Base-by-base conservation (phyloP, 1,140 invertebrate species). In the Hyposmocoma kahamanoa region DNA sequence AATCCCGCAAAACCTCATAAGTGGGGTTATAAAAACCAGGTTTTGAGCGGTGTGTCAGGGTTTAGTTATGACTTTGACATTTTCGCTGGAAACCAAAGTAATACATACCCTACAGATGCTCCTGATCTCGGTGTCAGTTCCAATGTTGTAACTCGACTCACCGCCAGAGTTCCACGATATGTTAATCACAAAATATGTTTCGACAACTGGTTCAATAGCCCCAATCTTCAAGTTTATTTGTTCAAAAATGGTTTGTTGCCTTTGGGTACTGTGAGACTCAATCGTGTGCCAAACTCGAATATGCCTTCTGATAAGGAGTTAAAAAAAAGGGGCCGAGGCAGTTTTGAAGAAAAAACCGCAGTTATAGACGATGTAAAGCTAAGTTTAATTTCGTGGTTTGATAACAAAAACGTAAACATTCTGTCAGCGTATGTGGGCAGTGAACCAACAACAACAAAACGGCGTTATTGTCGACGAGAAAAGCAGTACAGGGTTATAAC, bases 161-260 rank as follows among this genome's bases (percentile, higher is more conserved):
- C 56, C 41, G 36, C 44, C 34, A 56, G 53, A 6, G 50, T 70
- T 38, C 59, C 67, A 48, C 53, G 50, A 50, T 50, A 61, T 41
- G 50, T 55, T 42, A 78, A 79, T 50, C 61, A 72, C 45, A 82
- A 79, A 54, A 41, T 80, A 38, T 77, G 58, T 56, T 72, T 73
- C 48, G 74, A 83, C 51, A 83, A 76, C 56, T 79, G 57, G 51
- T 87, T 79, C 50, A 72, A 59, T 47, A 63, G 62, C 28, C 57
- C 51, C 2, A 63, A 61, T 1, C 54, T 83, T 24, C 19, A 63
- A 53, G 54, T 66, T 13, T 69, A 69, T 50, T 41, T 80, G 15
- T 57, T 53, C 46, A 58, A 73, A 56, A 57, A 56, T 50, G 77
- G 68, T 21, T 56, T 81, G 50, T 52, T 80, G 15, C 71, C 67